phyloP scores from a whole-genome alignment of 1,140 invertebrate species.

The Dendrolimus punctatus region DNA sequence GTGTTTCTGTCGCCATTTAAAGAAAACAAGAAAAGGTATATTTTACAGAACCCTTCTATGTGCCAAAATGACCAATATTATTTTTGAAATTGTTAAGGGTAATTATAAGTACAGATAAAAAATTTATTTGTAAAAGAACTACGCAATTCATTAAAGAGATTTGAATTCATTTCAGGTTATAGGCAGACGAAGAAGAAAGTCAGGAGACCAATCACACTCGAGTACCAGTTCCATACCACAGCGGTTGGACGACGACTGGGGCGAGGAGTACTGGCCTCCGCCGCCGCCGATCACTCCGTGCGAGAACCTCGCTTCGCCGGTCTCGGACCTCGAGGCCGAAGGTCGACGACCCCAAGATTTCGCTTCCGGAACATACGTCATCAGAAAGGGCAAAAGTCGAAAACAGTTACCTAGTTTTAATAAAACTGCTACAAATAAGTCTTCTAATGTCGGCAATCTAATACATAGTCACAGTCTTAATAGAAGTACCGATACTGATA shows the following conservation, averaged over 20 bases:
- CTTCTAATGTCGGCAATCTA: conserved; percentile 56
- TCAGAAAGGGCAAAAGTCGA: conserved; percentile 75
- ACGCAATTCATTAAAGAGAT: no score
- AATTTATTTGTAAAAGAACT: no score
- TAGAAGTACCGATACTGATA: conserved; percentile 57
- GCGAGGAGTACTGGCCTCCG: conserved; percentile 78
- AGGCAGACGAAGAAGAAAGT: conserved; percentile 74
- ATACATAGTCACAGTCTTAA: conserved; percentile 56
- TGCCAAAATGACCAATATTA: no score
- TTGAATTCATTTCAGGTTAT: conserved; percentile 65
- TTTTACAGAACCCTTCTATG: no score
- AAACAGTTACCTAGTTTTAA: conserved; percentile 67
- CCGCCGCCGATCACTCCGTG: conserved; percentile 74
- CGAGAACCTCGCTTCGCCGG: conserved; percentile 78
- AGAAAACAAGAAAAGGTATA: no score
- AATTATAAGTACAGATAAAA: no score
- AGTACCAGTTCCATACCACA: conserved; percentile 76
- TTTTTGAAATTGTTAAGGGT: no score
- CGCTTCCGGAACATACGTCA: conserved; percentile 82
- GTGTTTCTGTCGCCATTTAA: no score
- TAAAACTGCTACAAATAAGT: conserved; percentile 59
- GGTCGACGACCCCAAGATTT: conserved; percentile 72
- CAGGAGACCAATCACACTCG: conserved; percentile 72
- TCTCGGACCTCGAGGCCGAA: conserved; percentile 75
- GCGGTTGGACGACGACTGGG: conserved; percentile 64